Base-by-base conservation (phyloP, 2,888 invertebrate genomes). In the Metopia argyrocephala region DNA sequence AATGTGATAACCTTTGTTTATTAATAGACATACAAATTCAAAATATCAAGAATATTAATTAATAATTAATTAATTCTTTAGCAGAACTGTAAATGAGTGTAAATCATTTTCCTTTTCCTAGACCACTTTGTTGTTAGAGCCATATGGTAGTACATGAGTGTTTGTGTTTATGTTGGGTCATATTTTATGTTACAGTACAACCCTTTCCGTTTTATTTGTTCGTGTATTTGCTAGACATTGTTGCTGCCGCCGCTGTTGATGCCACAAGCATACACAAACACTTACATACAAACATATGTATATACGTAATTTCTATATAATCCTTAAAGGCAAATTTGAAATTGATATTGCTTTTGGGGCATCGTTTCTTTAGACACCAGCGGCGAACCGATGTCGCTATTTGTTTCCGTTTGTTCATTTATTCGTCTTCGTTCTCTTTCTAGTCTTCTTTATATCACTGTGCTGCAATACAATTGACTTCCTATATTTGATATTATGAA, bases 281-380 rank as follows among this genome's bases (percentile, higher is more conserved):
- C 31, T 12, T 0, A 31, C 12, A 31, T 12, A 12, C 5, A 12
- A 7, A 31, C 31, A 15, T 15, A 0, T 4, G 15, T 6, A 38
- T 3, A 3, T 15, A 38, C 15, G 9, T 5, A 52, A 52, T 25
- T 20, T 66, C 25, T 27, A 7, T 46, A n/a, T 46, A 52, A 71
- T 65, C 54, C 71, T 66, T 61, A 48, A 66, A 73, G 66, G 65
- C 61, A 78, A 78, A 78, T 78, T 78, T 62, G 78, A 73, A 73
- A 78, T 68, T 73, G 71, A 89, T 88, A 89, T 85, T 85, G 76
- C 81, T 80, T 75, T 73, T 79, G 82, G 38, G 83, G 76, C 73
- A 73, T 66, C 76, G 45, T 73, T 73, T 62, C 71, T 65, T 61
- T 78, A 73, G 79, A 76, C 82, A 78, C 59, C 76, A 76, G 79